Conservation (phyloP, 2,888 invertebrate genomes). For the Eudemis profundana region DNA sequence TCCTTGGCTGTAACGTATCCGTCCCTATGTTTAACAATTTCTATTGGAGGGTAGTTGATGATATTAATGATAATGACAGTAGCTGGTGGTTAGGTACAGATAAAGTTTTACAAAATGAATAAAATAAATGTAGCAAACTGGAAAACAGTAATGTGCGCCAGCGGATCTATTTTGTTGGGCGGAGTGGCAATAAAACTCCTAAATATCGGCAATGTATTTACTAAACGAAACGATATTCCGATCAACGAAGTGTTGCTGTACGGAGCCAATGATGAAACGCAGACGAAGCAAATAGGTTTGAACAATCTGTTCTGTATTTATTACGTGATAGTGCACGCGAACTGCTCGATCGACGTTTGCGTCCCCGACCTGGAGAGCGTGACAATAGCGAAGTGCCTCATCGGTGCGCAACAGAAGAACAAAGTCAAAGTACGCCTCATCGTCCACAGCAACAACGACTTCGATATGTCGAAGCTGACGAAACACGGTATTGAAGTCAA, state of each 20-base stretch:
- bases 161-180: conserved; percentile 52
- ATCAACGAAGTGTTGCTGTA: conserved; percentile 70
- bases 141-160: conserved; percentile 49
- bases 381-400: conserved; percentile 61
- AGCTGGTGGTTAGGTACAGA: not conserved
- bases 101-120: not conserved
- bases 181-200: conserved; percentile 49
- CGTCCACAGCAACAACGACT: conserved; percentile 60
- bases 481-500: conserved; percentile 64
- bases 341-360: conserved; percentile 64
- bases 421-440: conserved; percentile 60
- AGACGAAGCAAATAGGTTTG: conserved; percentile 57
- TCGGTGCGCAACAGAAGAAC: conserved; percentile 57
- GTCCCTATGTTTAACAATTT: no score
- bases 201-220: conserved; percentile 31
- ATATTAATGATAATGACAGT: not conserved
- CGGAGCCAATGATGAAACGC: conserved; percentile 59
- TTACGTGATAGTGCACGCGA: conserved; percentile 64
- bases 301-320: conserved; percentile 67
- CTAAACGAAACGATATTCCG: conserved; percentile 49
- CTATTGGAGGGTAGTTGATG: not conserved
- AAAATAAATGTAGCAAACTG: conserved; percentile 51
- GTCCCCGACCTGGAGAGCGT: conserved; percentile 64
- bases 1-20: no score
- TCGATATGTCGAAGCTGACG: conserved; percentile 54